Percentiles rank a stretch among this genome's conserved stretches.
Conservation (phyloP, 2,797 vertebrate genomes). For the Pempheris klunzingeri region DNA sequence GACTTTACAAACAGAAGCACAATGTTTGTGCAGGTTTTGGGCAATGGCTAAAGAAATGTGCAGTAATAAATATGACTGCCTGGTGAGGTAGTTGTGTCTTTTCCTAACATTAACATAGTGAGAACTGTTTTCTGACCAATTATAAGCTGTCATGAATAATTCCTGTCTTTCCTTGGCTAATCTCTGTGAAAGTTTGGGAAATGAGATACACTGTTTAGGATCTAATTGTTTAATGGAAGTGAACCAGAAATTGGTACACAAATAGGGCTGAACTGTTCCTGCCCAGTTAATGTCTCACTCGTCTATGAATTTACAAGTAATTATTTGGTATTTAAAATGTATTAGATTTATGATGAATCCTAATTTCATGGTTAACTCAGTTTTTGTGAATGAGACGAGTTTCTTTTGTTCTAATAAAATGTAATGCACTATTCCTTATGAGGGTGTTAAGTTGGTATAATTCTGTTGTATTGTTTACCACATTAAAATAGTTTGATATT, state of each 20-base stretch:
- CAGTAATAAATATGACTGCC: not conserved
- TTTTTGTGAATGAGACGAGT: conserved; percentile 32
- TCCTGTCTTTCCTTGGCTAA: not conserved
- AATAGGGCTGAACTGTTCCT: too few species aligned
- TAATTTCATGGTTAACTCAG: not conserved
- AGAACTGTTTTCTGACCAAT: conserved; percentile 4
- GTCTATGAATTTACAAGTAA: conserved; percentile 35
- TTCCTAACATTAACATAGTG: not conserved
- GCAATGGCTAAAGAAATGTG: conserved; percentile 1
- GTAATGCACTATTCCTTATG: too few species aligned
- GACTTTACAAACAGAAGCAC: not conserved
- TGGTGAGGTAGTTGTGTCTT: not conserved
- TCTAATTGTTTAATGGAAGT: too few species aligned
- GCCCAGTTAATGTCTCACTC: not conserved
- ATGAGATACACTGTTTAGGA: too few species aligned
- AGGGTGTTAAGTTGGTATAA: too few species aligned
- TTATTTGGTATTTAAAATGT: conserved; percentile 3
- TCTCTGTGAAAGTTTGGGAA: too few species aligned
- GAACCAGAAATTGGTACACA: too few species aligned
- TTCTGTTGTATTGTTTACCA: too few species aligned
- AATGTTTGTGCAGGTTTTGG: not conserved
- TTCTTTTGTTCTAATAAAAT: conserved; percentile 4
- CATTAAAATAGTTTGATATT: not conserved
- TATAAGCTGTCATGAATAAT: conserved; percentile 8
- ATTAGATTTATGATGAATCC: too few species aligned